phyloP scores from a whole-genome alignment of 2,797 vertebrate genomes.

The Molossus molossus region DNA sequence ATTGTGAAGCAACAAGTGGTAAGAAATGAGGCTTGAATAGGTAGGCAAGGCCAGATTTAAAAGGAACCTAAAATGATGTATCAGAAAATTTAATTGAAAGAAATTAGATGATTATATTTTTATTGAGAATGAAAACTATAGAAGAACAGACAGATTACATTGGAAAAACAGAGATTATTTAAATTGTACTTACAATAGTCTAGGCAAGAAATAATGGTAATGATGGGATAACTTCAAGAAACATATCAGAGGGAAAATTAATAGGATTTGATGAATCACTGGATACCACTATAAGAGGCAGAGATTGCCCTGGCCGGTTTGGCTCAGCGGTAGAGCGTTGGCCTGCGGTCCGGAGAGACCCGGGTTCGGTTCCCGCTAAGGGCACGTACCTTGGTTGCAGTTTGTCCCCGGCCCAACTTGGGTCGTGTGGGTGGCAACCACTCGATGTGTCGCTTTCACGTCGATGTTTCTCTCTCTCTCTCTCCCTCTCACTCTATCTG shows the following conservation, averaged over 20 bases:
- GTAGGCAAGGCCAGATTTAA: background rate
- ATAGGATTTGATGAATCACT: background rate
- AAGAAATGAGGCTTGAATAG: background rate
- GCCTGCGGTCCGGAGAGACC: too few relatives aligned
- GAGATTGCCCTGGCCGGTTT: too few relatives aligned
- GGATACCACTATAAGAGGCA: background rate
- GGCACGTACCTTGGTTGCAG: too few relatives aligned
- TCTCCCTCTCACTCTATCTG: too few relatives aligned
- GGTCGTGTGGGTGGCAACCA: too few relatives aligned
- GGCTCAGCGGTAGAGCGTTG: too few relatives aligned
- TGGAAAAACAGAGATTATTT: background rate
- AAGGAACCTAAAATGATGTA: background rate
- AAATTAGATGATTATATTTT: background rate
- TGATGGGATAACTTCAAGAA: background rate
- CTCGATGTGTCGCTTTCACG: too few relatives aligned
- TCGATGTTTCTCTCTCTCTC: too few relatives aligned
- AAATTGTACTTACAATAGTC: background rate
- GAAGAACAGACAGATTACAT: background rate
- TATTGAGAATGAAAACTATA: background rate
- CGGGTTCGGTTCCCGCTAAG: too few relatives aligned
- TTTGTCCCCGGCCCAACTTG: too few relatives aligned
- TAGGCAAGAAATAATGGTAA: background rate
- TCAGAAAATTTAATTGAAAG: background rate
- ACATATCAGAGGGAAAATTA: background rate
- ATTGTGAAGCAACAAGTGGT: background rate